Evolutionary conservation across 64 coral and sea anemone genomes (phyloP), one percentile per base, ranked within the genome.

Genomic region (Stichodactyla helianthus): DNA sequence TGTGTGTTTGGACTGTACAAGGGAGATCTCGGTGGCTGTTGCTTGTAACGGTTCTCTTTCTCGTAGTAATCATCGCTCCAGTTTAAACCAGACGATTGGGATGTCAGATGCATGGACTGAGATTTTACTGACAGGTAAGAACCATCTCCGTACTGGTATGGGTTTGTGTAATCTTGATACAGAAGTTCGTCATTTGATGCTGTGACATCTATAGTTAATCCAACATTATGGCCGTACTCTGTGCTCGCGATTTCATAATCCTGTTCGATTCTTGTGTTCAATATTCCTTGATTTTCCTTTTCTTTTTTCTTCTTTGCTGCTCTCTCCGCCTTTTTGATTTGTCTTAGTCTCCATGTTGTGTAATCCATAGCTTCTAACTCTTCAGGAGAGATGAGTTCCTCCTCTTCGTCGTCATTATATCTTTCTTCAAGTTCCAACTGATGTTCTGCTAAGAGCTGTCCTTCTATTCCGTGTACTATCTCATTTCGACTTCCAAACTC

Each of bases 131-230:
- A 25, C 13, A 70, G 12, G 13, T 20, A 64, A 55, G 89, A 81
- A 0, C 84, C 85, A 54, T 91, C 87, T 9, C 10, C 61, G 35
- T 91, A 86, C 23, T 87, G 90, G 62, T 87, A 86, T 14, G 77
- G 84, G 50, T 91, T 87, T 2, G 26, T 82, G 52, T 91, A 87
- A 20, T 91, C 77, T 44, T 82, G 50, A 23, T 87, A 91, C 17
- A 53, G n/a, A 16, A 77, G 26, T 16, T 83, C 65, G 17, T 35
- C 18, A 1, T 20, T 63, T 6, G 17, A 35, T 5, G 52, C 27
- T n/a, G 4, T 55, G 4, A 26, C 55, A 23, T 59, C 83, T 6
- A 7, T 44, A 14, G 4, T 18, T 6, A 53, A 20, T 18, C 20
- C 78, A 26, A 31, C 22, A 7, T 74, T 23, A 7, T 74, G 68